Percentiles rank a stretch among this genome's conserved stretches.
These are phyloP conservation scores for Tetheella fluctuosa DNA, from an alignment of 2,888 invertebrate species.

Conservation along the genomic window DNA sequence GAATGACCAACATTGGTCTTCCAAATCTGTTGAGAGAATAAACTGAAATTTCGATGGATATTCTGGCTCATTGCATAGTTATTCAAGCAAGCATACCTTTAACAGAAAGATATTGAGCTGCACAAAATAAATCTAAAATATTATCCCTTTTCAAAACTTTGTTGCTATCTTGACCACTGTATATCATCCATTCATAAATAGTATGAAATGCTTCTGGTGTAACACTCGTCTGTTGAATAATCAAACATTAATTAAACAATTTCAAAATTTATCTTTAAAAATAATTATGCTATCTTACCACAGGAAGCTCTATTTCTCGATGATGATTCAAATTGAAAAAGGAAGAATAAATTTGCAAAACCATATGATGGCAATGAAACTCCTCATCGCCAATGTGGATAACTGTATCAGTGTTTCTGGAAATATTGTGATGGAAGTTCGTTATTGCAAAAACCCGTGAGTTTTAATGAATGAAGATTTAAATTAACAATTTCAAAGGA, in stretches of 20 bases:
- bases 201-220: constrained; percentile 86
- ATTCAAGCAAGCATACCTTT: constrained; percentile 78
- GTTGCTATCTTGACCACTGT: constrained; percentile 84
- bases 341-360: constrained; percentile 87
- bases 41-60: constrained; percentile 1
- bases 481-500: background rate
- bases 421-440: constrained; percentile 26
- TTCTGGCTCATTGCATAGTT: background rate
- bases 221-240: constrained; percentile 61
- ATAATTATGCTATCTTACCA: constrained; percentile 54
- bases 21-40: constrained; percentile 81
- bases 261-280: background rate
- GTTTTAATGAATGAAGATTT: background rate
- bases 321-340: constrained; percentile 82
- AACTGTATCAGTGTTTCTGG: constrained; percentile 87
- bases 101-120: constrained; percentile 88
- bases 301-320: constrained; percentile 64
- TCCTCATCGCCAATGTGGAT: constrained; percentile 86
- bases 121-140: constrained; percentile 88
- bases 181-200: constrained; percentile 93
- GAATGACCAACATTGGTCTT: constrained; percentile 91
- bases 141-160: constrained; percentile 87
- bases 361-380: constrained; percentile 87
- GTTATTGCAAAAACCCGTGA: background rate
- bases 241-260: constrained; percentile 11